Percentiles rank a stretch among this genome's conserved stretches.
These are phyloP conservation scores for Orycteropus afer DNA, from an alignment of 2,113 vertebrate species.

Conservation along the genomic window DNA sequence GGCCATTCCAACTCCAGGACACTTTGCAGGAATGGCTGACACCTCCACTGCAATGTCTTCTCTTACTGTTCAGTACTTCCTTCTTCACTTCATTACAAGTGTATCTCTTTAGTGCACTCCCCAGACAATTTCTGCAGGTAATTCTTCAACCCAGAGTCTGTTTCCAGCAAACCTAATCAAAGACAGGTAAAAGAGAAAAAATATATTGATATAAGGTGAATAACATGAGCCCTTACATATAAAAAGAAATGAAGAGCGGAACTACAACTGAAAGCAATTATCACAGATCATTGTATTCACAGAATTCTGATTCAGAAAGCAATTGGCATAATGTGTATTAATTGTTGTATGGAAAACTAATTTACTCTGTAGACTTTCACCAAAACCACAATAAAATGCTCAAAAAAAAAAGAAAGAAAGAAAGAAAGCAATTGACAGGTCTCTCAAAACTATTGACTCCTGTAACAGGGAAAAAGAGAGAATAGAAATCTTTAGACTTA, in stretches of 20 bases:
- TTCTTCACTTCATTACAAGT: not conserved
- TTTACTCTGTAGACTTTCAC: too few species aligned
- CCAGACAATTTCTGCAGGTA: not conserved
- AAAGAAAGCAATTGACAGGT: not conserved
- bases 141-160: not conserved
- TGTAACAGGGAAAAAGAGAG: not conserved
- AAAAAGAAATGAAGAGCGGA: not conserved
- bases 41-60: not conserved
- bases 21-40: not conserved
- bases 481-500: not conserved
- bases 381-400: too few species aligned
- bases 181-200: conserved; percentile 5
- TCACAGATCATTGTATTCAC: not conserved
- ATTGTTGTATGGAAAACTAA: too few species aligned
- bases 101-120: not conserved
- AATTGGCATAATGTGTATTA: too few species aligned
- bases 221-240: not conserved
- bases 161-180: not conserved
- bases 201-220: not conserved
- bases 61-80: too few species aligned
- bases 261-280: not conserved
- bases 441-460: not conserved
- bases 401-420: too few species aligned
- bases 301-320: not conserved
- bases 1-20: not conserved